A percentile compares a stretch with the other conserved stretches of the same genome.
Evolutionary conservation across 2,888 invertebrate genomes (phyloP).

Genomic region (Drosophila hawaiiensis): DNA sequence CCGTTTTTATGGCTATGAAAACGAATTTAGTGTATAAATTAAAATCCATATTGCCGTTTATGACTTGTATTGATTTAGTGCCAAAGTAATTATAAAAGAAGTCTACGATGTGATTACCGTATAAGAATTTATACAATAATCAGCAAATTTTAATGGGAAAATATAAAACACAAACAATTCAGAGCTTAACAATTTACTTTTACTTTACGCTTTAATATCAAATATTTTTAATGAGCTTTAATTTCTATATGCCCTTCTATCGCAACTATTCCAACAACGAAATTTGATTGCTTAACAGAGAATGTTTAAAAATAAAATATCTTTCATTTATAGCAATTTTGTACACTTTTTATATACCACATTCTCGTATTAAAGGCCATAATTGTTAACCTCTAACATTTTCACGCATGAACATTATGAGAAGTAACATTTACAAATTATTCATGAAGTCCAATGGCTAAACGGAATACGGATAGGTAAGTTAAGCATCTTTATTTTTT

Average conservation of each 20-base stretch:
- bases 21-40: slow-evolving; percentile 39
- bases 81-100: slow-evolving; percentile 4
- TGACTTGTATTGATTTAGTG: slow-evolving; percentile 63
- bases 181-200: slow-evolving; percentile 1
- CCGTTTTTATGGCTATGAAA: slow-evolving; percentile 26
- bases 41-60: slow-evolving; percentile 51
- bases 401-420: slow-evolving; percentile 70
- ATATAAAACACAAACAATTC: background rate
- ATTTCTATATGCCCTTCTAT: background rate
- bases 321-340: slow-evolving; percentile 37
- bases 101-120: background rate
- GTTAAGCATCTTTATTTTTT: slow-evolving; percentile 16
- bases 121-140: background rate
- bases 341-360: slow-evolving; percentile 18
- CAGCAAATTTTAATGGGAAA: background rate
- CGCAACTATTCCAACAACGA: slow-evolving; percentile 3
- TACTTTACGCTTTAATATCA: slow-evolving; percentile 3
- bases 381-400: slow-evolving; percentile 77
- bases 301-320: slow-evolving; percentile 37
- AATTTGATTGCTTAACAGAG: slow-evolving; percentile 2
- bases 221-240: background rate
- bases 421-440: slow-evolving; percentile 52
- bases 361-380: slow-evolving; percentile 59
- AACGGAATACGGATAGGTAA: slow-evolving; percentile 30
- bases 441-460: slow-evolving; percentile 26